These are phyloP conservation scores for Torymus texanus DNA, from an alignment of 2,888 invertebrate species.

Conservation along the genomic window DNA sequence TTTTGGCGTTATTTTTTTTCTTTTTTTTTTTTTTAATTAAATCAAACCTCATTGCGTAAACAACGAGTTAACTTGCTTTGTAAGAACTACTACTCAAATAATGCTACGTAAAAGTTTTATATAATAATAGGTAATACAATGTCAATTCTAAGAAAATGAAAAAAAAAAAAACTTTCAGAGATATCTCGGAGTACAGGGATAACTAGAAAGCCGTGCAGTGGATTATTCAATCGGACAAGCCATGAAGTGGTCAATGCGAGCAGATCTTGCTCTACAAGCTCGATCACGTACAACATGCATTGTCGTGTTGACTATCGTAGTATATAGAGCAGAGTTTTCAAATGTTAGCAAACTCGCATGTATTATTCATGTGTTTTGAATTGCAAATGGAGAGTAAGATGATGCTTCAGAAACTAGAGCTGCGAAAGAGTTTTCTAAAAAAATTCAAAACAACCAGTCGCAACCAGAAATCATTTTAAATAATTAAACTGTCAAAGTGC, in stretches of 20 bases:
- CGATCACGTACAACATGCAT: conserved; percentile 15
- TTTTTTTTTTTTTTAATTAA: conserved; percentile 21
- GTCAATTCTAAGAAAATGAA: conserved; percentile 40
- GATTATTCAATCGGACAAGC: conserved; percentile 27
- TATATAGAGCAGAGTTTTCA: neutral
- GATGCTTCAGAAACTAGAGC: neutral
- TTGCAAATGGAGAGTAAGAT: conserved; percentile 3
- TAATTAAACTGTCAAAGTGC: too few relatives aligned
- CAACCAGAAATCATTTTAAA: too few relatives aligned
- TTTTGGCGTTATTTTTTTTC: neutral
- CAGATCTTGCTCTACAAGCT: conserved; percentile 25
- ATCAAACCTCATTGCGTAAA: conserved; percentile 19
- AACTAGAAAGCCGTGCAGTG: conserved; percentile 55
- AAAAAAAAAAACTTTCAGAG: conserved; percentile 38
- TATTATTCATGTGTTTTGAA: neutral
- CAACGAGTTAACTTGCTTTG: conserved; percentile 15
- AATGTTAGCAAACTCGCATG: neutral
- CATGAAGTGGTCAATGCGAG: conserved; percentile 40
- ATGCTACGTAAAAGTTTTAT: conserved; percentile 27
- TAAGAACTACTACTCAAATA: conserved; percentile 17
- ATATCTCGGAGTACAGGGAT: conserved; percentile 26
- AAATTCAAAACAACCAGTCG: too few relatives aligned
- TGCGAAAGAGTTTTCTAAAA: neutral
- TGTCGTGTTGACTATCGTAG: neutral
- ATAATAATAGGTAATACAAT: conserved; percentile 27